Evolutionary conservation across 2,888 invertebrate genomes (phyloP), one percentile per base, ranked within the genome.

Genomic region (Falcaria lacertinaria): DNA sequence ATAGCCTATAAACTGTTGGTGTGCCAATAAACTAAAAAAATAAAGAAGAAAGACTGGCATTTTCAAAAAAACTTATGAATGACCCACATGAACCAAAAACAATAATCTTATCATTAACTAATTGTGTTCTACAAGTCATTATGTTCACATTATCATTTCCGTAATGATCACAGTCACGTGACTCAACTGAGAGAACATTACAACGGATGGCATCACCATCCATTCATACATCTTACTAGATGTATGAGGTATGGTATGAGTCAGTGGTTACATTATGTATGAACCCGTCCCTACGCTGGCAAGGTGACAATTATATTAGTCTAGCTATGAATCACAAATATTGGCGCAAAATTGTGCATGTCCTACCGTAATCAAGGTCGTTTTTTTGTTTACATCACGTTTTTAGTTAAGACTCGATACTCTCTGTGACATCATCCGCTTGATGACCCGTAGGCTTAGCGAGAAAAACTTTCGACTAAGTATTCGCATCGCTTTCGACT

Each of bases 291-390:
- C 15, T 46, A 72, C 74, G 52, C 67, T 70, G 73, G 70, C 74
- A 55, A 57, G 50, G 62, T 74, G 78, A 70, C 76, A 74, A 67
- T 64, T n/a, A n/a, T n/a, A n/a, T n/a, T 48, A 43, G 33, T 36
- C 34, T 16, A 45, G 41, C 11, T 17, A 34, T 63, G 63, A 59
- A 43, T 60, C 53, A 63, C 39, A 41, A 17, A 40, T 16, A 5
- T 35, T 19, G 15, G 35, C 4, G 17, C 35, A n/a, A 35, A 17
- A 22, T 15, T 37, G 19, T 15, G 14, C 15, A 15, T 37, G 7
- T 22, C 14, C 13, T 2, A 8, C 7, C 13, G 45, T 32, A 40
- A 50, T 45, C 64, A 64, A 65, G 63, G 64, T 43, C 57, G 15
- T 14, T 17, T 22, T 39, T 38, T 41, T 42, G 41, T 47, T 16